These are phyloP conservation scores for Trichechus manatus DNA, from an alignment of 2,113 vertebrate species.

Conservation along the genomic window DNA sequence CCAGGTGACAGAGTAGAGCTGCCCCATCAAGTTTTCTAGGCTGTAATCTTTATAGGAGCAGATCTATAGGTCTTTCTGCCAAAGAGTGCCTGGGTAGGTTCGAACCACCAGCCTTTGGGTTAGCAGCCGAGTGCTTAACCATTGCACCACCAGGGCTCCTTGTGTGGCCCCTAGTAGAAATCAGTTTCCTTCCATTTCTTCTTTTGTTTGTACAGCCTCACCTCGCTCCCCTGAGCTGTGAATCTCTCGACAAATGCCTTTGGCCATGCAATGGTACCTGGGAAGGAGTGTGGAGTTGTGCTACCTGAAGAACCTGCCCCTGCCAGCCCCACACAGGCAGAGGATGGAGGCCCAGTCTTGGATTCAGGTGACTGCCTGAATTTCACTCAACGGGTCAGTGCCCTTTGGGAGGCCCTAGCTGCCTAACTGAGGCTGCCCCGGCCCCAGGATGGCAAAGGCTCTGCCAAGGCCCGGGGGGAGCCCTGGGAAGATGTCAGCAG, in stretches of 20 bases:
- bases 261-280: neutral
- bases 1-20: neutral
- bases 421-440: neutral
- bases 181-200: neutral
- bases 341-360: neutral
- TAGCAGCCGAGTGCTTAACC: neutral
- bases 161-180: neutral
- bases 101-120: neutral
- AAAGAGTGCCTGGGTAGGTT: neutral
- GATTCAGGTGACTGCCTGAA: neutral
- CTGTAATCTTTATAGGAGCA: neutral
- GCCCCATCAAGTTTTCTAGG: neutral
- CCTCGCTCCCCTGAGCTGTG: neutral
- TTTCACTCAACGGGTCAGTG: neutral
- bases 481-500: neutral
- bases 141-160: neutral
- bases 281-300: neutral
- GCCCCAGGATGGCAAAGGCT: neutral
- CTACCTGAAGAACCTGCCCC: neutral
- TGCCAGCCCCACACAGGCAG: neutral
- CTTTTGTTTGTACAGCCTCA: neutral
- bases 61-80: neutral
- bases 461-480: fast-evolving
- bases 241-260: neutral
- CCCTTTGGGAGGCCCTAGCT: neutral